phyloP scores from a whole-genome alignment of 1,140 invertebrate genomes.

The Bradynema listronoti region DNA sequence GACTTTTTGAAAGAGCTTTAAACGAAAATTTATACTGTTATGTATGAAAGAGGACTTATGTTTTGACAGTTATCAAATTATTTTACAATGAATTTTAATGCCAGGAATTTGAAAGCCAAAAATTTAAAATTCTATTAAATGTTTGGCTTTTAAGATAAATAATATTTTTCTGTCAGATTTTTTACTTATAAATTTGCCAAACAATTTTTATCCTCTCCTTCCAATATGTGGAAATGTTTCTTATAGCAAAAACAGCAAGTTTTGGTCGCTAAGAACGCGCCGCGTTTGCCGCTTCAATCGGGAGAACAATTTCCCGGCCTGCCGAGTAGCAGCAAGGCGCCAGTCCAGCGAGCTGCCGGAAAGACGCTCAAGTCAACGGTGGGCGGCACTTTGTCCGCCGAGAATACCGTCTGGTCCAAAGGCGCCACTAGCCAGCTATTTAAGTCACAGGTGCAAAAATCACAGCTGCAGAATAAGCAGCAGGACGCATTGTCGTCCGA shows the following conservation, averaged over 20 bases:
- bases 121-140: no score
- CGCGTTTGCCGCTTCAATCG: constrained; percentile 17
- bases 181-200: not conserved
- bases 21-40: no score
- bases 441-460: not conserved
- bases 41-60: no score
- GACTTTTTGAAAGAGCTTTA: no score
- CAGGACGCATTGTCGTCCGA: not conserved
- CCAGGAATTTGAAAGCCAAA: no score
- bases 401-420: constrained; percentile 13
- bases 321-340: not conserved
- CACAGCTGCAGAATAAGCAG: not conserved
- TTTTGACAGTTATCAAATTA: no score
- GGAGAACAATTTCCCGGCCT: constrained; percentile 26
- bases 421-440: constrained; percentile 3
- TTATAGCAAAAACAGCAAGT: not conserved
- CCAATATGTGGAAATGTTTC: not conserved
- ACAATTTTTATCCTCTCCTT: not conserved
- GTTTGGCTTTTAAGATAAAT: not conserved
- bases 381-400: no score
- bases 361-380: no score
- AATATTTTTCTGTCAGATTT: not conserved
- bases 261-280: not conserved
- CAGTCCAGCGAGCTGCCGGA: not conserved
- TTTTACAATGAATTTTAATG: no score